phyloP scores from a whole-genome alignment of 2,113 vertebrate genomes.

The Hemibagrus wyckioides region DNA sequence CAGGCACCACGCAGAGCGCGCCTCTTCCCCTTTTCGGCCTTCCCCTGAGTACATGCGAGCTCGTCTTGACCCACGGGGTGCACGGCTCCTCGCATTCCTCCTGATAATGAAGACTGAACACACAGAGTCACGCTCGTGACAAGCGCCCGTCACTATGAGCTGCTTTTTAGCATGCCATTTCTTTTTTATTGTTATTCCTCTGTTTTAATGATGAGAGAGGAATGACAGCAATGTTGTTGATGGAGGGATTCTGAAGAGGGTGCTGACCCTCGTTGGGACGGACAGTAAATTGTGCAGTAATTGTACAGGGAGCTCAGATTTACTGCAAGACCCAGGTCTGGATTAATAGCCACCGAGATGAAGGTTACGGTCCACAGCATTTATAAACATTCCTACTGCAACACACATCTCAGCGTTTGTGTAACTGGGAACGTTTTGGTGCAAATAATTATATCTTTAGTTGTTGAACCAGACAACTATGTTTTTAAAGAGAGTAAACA shows the following conservation, averaged over 20 bases:
- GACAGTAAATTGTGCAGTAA: conserved; percentile 24
- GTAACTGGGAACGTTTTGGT: background rate
- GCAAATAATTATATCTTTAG: background rate
- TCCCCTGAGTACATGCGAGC: conserved; percentile 48
- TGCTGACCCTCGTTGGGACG: conserved; percentile 5
- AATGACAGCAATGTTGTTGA: conserved; percentile 32
- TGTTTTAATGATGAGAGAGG: background rate
- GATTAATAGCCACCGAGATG: background rate
- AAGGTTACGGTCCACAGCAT: background rate
- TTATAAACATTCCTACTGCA: background rate
- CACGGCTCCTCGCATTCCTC: background rate
- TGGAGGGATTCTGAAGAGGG: conserved; percentile 4
- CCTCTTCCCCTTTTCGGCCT: background rate
- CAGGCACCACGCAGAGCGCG: conserved; percentile 12
- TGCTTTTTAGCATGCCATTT: background rate
- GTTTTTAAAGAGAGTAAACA: background rate
- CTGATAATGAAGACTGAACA: background rate
- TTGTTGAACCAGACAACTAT: background rate
- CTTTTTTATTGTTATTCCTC: background rate
- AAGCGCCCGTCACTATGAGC: background rate
- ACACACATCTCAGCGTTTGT: background rate
- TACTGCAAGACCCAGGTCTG: background rate
- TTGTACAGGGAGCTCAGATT: background rate
- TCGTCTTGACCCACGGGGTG: background rate
- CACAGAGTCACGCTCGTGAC: background rate